A percentile compares a stretch with the other conserved stretches of the same genome.
phyloP scores from a whole-genome alignment of 2,888 invertebrate species.

The Atethmia centrago region DNA sequence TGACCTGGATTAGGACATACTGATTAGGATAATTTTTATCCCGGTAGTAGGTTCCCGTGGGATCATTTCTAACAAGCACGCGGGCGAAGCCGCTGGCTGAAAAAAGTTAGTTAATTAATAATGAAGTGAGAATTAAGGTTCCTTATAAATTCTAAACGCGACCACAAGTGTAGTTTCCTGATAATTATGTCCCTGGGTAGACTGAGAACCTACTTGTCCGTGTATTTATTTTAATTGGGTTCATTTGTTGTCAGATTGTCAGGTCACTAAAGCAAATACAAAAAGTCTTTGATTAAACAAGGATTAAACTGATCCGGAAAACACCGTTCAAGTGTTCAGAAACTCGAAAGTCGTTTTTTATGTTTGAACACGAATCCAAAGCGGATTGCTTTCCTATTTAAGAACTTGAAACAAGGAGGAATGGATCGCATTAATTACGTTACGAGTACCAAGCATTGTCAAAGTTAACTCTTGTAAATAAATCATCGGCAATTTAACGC shows the following conservation, averaged over 20 bases:
- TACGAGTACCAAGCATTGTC: slow-evolving; percentile 48
- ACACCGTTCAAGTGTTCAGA: slow-evolving; percentile 21
- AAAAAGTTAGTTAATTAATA: background rate
- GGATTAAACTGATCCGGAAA: slow-evolving; percentile 33
- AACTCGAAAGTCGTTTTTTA: slow-evolving; percentile 28
- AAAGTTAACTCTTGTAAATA: slow-evolving; percentile 57
- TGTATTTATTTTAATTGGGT: background rate
- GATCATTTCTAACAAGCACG: too few relatives aligned
- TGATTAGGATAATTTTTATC: too few relatives aligned
- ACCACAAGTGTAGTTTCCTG: background rate
- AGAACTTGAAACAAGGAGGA: slow-evolving; percentile 50
- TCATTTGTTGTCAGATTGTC: background rate
- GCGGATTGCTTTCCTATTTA: slow-evolving; percentile 43
- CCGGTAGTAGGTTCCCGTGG: too few relatives aligned
- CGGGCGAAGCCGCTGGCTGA: too few relatives aligned
- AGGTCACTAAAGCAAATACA: slow-evolving; percentile 5
- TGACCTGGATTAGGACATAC: too few relatives aligned
- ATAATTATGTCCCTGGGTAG: background rate
- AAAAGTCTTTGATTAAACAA: slow-evolving; percentile 41
- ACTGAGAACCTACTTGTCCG: background rate
- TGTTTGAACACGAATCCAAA: slow-evolving; percentile 26
- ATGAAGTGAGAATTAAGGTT: background rate
- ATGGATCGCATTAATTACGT: slow-evolving; percentile 55
- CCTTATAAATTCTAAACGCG: background rate
- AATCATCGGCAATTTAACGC: slow-evolving; percentile 52